Evolutionary conservation across 2,113 vertebrate genomes (phyloP).

Genomic region (Talpa occidentalis): DNA sequence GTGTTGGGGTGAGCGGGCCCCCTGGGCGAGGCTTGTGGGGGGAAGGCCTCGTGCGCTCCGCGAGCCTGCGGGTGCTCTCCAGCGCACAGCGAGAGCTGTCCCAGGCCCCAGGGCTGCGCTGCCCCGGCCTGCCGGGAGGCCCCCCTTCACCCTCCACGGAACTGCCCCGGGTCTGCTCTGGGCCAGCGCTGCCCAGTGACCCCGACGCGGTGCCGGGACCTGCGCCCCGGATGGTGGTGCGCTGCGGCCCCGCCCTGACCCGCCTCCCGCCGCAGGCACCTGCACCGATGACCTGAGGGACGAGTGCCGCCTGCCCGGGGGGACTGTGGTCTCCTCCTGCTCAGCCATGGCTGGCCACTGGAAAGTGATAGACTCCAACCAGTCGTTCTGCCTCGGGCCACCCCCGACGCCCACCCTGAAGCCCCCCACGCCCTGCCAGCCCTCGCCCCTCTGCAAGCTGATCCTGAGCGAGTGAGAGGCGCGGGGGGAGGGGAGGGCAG

Average conservation of each 20-base stretch:
- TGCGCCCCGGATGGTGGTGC: too few relatives aligned
- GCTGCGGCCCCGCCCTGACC: background rate
- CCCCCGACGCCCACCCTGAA: rapidly evolving
- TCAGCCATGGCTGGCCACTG: conserved; percentile 87
- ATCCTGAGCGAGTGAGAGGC: conserved; percentile 89
- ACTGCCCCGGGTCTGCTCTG: too few relatives aligned
- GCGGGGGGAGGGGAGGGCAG: background rate
- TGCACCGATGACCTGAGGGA: conserved; percentile 90
- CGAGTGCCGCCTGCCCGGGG: conserved; percentile 90
- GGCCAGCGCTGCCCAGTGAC: too few relatives aligned
- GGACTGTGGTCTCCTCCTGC: conserved; percentile 84
- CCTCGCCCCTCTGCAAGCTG: conserved; percentile 85
- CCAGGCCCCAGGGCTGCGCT: too few relatives aligned
- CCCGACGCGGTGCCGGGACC: too few relatives aligned
- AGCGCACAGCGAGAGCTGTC: too few relatives aligned
- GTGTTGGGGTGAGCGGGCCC: too few relatives aligned
- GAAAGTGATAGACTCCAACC: conserved; percentile 76
- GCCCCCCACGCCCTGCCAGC: conserved; percentile 58
- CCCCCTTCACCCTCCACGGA: too few relatives aligned
- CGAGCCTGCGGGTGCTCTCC: rapidly evolving
- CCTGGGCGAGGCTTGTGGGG: background rate
- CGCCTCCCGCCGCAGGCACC: conserved; percentile 85
- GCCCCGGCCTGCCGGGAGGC: too few relatives aligned
- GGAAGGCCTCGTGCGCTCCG: too few relatives aligned
- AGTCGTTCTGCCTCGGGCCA: conserved; percentile 75